phyloP scores from a whole-genome alignment of 2,888 invertebrate species.

The Calliopum simillimum region DNA sequence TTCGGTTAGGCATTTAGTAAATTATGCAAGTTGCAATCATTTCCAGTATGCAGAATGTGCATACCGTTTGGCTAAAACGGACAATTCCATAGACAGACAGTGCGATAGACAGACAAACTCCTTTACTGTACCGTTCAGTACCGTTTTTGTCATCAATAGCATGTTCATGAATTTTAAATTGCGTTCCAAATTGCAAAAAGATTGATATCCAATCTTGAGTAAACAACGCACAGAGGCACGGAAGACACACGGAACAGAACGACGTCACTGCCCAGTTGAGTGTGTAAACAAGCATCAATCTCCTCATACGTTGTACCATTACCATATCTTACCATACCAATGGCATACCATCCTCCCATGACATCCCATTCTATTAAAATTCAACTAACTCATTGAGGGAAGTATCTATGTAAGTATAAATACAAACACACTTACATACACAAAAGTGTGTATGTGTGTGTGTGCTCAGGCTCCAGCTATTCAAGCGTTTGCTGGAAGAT shows the following conservation, averaged over 20 bases:
- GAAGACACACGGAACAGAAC: too few relatives aligned
- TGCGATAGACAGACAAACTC: slow-evolving; percentile 20
- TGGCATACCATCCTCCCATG: too few relatives aligned
- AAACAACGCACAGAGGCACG: slow-evolving; percentile 47
- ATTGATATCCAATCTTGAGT: slow-evolving; percentile 64
- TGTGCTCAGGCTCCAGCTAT: not conserved
- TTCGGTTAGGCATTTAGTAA: slow-evolving; percentile 53
- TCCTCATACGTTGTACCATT: not conserved
- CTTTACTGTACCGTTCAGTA: slow-evolving; percentile 38
- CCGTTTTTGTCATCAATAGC: slow-evolving; percentile 59
- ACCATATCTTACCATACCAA: slow-evolving; percentile 2
- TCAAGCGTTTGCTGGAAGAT: not conserved
- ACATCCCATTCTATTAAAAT: too few relatives aligned
- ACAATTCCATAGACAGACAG: slow-evolving; percentile 30
- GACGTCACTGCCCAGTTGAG: slow-evolving; percentile 27
- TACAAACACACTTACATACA: too few relatives aligned
- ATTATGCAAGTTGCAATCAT: slow-evolving; percentile 61
- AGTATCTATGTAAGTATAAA: too few relatives aligned
- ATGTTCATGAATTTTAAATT: slow-evolving; percentile 65
- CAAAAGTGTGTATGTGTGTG: too few relatives aligned
- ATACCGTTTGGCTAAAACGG: slow-evolving; percentile 8
- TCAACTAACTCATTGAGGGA: too few relatives aligned
- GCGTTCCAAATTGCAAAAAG: slow-evolving; percentile 63
- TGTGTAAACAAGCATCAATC: slow-evolving; percentile 18
- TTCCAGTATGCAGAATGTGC: slow-evolving; percentile 35